Base-by-base conservation (phyloP, 2,888 invertebrate species). In the Ornithoptera priamus region DNA sequence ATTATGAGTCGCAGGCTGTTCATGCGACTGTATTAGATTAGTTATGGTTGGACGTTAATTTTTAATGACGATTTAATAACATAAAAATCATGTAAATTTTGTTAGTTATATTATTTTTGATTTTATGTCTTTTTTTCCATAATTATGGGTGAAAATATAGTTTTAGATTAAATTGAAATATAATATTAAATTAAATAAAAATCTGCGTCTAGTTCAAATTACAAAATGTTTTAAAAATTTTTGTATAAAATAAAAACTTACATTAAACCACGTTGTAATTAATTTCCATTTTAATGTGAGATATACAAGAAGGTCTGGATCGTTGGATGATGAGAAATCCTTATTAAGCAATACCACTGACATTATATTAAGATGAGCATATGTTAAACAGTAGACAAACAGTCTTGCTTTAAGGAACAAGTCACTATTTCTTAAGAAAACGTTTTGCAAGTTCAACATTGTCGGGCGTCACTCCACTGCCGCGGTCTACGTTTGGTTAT, bases 181-280 rank as follows among this genome's bases (percentile, higher is more conserved):
- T 30, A 30, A 30, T 4, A 30, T 30, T 30, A 30, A 30, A 30
- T 30, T 30, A 30, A 30, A 30, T 3, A 30, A 30, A 30, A 30
- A 30, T 30, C 5, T 30, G 5, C 30, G 22, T 22, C 42, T 42
- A 10, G 2, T 42, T 6, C 12, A 42, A 42, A 42, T 42, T 8
- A 10, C 12, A 42, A 42, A 42, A 42, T 36, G 8, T 36, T 7
- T 2, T 12, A 42, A 42, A 10, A 42, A 42, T 42, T 12, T 6
- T 8, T 42, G 10, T 42, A 15, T 0, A 46, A 46, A 46, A 63
- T 30, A 57, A 68, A 46, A 68, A 86, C 90, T 90, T 77, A 91
- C 90, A 80, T 90, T 90, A 72, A 90, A 89, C 90, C 90, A 90
- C 12, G 86, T 80, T 0, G 91, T 91, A 22, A 91, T 85, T 58